A percentile compares a stretch with the other conserved stretches of the same genome.
Conservation (phyloP, 2,797 vertebrate genomes). For the Sebastiscus albofasciatus region DNA sequence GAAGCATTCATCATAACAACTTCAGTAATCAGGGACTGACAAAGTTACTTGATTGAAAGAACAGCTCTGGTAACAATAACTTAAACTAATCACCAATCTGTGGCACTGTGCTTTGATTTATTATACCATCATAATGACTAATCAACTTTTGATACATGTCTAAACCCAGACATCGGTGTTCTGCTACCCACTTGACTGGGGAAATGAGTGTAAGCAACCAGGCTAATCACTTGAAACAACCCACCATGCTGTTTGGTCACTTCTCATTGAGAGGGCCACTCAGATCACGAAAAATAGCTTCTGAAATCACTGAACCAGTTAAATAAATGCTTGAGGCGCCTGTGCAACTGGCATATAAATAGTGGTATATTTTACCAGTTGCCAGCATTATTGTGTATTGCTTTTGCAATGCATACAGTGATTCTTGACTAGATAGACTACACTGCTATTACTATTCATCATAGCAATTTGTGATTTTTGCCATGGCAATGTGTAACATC, state of each 20-base stretch:
- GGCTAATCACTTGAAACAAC: conserved; percentile 45
- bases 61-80: conserved; percentile 6
- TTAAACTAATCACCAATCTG: conserved; percentile 10
- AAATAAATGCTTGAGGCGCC: background rate
- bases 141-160: conserved; percentile 17
- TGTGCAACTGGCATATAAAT: background rate
- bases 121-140: conserved; percentile 1
- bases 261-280: background rate
- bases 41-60: conserved; percentile 17
- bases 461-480: background rate
- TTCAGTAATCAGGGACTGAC: conserved; percentile 1
- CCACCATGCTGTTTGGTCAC: conserved; percentile 15
- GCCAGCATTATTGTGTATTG: background rate
- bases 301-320: background rate
- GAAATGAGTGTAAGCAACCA: conserved; percentile 9
- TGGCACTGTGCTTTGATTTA: conserved; percentile 17
- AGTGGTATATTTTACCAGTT: background rate
- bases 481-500: background rate
- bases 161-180: background rate
- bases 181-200: conserved; percentile 2
- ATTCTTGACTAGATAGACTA: background rate
- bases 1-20: conserved; percentile 9
- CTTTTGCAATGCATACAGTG: background rate
- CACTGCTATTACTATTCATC: background rate
- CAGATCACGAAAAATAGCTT: conserved; percentile 5